These are phyloP conservation scores for Marasmarcha lunaedactyla DNA, from an alignment of 2,888 invertebrate species.

Conservation along the genomic window DNA sequence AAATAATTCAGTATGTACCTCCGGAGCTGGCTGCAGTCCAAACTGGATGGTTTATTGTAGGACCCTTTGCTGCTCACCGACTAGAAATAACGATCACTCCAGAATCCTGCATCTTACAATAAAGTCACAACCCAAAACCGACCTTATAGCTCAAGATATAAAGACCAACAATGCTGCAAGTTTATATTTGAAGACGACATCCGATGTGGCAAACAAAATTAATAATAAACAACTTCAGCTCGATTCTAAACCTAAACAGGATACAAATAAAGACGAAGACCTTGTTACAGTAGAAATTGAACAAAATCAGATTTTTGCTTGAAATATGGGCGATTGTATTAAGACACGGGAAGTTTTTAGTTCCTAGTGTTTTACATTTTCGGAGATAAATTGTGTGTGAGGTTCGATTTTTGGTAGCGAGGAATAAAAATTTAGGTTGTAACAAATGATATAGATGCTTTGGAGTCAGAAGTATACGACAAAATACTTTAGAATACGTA, in stretches of 20 bases:
- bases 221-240: constrained; percentile 4
- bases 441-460: not conserved
- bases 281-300: constrained; percentile 22
- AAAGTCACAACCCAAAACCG: not conserved
- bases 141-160: constrained; percentile 4
- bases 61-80: constrained; percentile 30
- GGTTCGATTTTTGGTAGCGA: not conserved
- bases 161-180: constrained; percentile 3
- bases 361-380: constrained; percentile 30
- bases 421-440: not conserved
- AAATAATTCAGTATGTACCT: constrained; percentile 7
- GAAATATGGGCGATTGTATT: constrained; percentile 33
- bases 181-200: not conserved
- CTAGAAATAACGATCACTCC: constrained; percentile 37
- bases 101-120: constrained; percentile 14
- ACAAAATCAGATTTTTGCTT: constrained; percentile 27
- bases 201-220: not conserved
- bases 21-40: constrained; percentile 23
- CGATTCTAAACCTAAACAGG: constrained; percentile 15
- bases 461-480: not conserved
- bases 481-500: too few species aligned
- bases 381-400: constrained; percentile 30
- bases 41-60: constrained; percentile 26
- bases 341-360: constrained; percentile 23
- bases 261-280: constrained; percentile 12